Evolutionary conservation across 23 tunicate genomes (phyloP).

Genomic region (Trididemnum clinides): DNA sequence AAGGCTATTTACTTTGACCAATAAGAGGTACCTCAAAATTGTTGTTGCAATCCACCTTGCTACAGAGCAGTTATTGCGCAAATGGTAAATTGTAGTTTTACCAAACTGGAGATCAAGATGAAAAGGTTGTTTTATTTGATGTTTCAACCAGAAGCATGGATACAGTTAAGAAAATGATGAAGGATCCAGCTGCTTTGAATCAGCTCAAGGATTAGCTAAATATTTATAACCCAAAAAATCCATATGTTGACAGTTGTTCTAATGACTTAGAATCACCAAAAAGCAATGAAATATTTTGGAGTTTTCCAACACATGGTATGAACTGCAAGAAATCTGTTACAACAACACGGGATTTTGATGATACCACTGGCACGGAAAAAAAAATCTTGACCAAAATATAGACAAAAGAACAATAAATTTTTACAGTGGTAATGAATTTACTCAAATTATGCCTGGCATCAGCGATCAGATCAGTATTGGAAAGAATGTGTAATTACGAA

Average conservation of each 20-base stretch:
- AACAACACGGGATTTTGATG: background rate
- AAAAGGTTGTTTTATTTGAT: too few species aligned
- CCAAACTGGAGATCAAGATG: too few species aligned
- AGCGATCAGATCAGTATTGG: background rate
- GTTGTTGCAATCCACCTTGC: too few species aligned
- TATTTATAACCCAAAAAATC: background rate
- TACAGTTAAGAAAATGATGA: too few species aligned
- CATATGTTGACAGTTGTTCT: slow-evolving; percentile 7
- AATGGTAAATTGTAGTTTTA: too few species aligned
- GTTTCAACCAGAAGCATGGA: too few species aligned
- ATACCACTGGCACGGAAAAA: background rate
- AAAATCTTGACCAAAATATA: background rate
- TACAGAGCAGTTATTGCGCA: too few species aligned
- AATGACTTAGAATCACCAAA: background rate
- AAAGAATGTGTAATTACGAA: slow-evolving; percentile 1
- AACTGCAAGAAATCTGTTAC: slow-evolving; percentile 1
- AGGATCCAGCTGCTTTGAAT: background rate
- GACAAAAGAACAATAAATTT: background rate
- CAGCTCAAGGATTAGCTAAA: background rate
- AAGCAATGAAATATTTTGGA: background rate
- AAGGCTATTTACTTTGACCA: too few species aligned
- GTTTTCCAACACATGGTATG: background rate
- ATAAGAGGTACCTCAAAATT: too few species aligned
- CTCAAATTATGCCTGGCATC: slow-evolving; percentile 13
- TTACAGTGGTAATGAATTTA: background rate